Base-by-base conservation (phyloP, 1,140 invertebrate genomes). In the Dinothrombium tinctorium region DNA sequence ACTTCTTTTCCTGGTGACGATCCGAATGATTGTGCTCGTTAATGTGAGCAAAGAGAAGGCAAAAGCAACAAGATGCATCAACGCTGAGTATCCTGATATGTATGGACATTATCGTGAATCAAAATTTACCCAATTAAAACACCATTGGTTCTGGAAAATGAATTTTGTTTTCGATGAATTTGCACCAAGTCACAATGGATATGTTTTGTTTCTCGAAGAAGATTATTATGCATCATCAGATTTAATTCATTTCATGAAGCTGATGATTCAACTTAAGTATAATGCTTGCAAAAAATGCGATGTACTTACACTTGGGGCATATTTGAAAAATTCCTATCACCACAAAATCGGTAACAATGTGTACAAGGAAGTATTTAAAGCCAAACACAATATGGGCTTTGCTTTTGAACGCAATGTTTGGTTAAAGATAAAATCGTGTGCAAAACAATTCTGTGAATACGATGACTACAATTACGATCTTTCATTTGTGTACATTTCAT, bases 401-500 rank as follows among this genome's bases (percentile, higher is more conserved):
- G 82, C 76, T 0, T 80, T 96, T 47, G 83, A 84, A 55, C 69
- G 73, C 19, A 69, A 69, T 9, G 73, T 84, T 2, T 96, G 86
- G 84, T 64, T 68, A 20, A 67, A 73, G 47, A 72, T 96, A 32
- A 71, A 75, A 53, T 68, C 67, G 31, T 86, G 87, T 60, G 72
- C 75, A 2, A 63, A 73, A 7, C 55, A 63, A 52, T 96, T 96
- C 59, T 98, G 92, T 59, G 71, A 72, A 4, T 94, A 87, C 63
- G 92, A 98, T 56, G 92, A 98, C 55, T 98, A 98, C 60, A 98
- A 96, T 58, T 98, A 90, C 90, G 33, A 98, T 53, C 96, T 90
- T 80, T 89, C 83, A 19, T 59, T 96, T 46, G 74, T 94, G 49
- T 76, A 92, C 58, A 67, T 95, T 11, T 84, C 80, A 17, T 74